These are phyloP conservation scores for Venusia cambrica DNA, from an alignment of 2,888 invertebrate species.

Conservation along the genomic window DNA sequence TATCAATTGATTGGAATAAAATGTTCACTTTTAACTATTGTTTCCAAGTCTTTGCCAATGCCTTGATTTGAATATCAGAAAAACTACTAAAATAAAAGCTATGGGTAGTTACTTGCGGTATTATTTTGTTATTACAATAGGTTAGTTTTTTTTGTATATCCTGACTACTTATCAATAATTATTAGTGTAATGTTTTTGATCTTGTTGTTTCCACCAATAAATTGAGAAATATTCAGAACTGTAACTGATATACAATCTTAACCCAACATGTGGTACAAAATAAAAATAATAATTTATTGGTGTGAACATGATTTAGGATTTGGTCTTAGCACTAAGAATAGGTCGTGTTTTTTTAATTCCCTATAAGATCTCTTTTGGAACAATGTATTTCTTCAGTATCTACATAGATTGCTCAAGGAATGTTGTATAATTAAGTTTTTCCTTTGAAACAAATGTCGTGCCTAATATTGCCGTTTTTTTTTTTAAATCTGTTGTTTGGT, in stretches of 20 bases:
- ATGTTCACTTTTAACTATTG: constrained; percentile 5
- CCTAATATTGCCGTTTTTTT: constrained; percentile 25
- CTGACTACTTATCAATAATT: constrained; percentile 38
- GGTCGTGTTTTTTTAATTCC: constrained; percentile 42
- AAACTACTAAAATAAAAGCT: no score
- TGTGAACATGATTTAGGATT: constrained; percentile 35
- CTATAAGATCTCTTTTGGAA: constrained; percentile 55
- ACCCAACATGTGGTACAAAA: constrained; percentile 11
- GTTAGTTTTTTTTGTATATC: constrained; percentile 42
- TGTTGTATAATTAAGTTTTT: constrained; percentile 41
- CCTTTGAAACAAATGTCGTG: constrained; percentile 16
- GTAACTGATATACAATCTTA: no score
- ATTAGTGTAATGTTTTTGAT: constrained; percentile 44
- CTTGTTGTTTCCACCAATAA: constrained; percentile 26
- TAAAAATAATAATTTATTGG: constrained; percentile 3
- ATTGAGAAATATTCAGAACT: no score
- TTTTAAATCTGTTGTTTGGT: constrained; percentile 21
- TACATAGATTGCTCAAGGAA: constrained; percentile 60
- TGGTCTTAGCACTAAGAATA: constrained; percentile 42
- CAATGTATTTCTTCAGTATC: constrained; percentile 58
- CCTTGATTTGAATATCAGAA: constrained; percentile 6
- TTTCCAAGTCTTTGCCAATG: constrained; percentile 26
- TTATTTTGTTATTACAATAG: constrained; percentile 40
- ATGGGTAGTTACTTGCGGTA: constrained; percentile 16
- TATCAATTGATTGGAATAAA: no score